Conservation (phyloP, 2,113 vertebrate genomes). For the Lota lota region DNA sequence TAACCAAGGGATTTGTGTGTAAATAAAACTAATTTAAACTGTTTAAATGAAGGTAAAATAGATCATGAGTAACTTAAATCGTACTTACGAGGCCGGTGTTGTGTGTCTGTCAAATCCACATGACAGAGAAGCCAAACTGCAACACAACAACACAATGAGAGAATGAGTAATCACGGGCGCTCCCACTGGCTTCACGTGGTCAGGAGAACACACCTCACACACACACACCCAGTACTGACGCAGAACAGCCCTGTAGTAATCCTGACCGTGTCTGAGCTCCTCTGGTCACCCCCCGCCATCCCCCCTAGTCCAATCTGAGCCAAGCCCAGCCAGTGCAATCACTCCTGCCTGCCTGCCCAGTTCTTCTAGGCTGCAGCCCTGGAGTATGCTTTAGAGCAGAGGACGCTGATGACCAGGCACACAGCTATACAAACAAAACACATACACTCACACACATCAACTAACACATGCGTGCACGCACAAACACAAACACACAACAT, state of each 20-base stretch:
- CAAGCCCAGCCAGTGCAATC: background rate
- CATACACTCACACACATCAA: conserved; percentile 15
- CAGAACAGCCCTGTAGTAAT: background rate
- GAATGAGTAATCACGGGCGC: conserved; percentile 40
- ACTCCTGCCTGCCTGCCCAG: conserved; percentile 2
- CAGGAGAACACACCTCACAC: conserved; percentile 65
- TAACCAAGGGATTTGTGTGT: too few species aligned
- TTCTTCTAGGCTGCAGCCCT: conserved; percentile 17
- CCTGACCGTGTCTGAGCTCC: background rate
- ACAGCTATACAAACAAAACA: conserved; percentile 33
- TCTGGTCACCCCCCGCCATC: conserved; percentile 8
- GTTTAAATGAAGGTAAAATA: background rate
- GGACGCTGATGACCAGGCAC: conserved; percentile 36
- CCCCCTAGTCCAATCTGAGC: background rate
- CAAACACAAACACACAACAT: conserved; percentile 1
- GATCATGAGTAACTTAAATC: background rate
- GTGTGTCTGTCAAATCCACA: too few species aligned
- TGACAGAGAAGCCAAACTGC: background rate
- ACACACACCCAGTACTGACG: conserved; percentile 29
- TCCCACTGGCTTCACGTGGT: conserved; percentile 48
- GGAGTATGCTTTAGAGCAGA: conserved; percentile 1
- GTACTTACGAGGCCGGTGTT: conserved; percentile 39
- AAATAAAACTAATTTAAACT: too few species aligned
- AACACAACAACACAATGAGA: conserved; percentile 18
- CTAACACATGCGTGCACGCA: background rate